These are phyloP conservation scores for Limnephilus auricula DNA, from an alignment of 2,888 invertebrate species.

Conservation along the genomic window DNA sequence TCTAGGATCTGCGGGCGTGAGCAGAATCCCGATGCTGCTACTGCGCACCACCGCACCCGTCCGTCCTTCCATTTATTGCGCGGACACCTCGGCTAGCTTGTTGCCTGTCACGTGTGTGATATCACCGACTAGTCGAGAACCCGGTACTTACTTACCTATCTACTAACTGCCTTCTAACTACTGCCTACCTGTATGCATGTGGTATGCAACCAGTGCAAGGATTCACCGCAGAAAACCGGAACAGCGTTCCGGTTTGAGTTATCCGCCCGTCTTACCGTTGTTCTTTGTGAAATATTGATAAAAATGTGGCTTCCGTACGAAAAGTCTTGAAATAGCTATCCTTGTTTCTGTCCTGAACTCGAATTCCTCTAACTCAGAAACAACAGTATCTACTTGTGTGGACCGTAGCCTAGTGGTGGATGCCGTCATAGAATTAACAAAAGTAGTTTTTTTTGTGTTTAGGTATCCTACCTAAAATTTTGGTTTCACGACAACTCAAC, in stretches of 20 bases:
- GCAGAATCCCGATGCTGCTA: conserved; percentile 29
- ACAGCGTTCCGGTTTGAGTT: neutral
- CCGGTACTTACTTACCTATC: neutral
- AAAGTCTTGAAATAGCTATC: no score
- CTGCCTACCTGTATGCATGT: neutral
- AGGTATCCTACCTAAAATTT: no score
- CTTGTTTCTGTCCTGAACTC: no score
- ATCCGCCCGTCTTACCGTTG: neutral
- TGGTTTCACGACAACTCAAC: no score
- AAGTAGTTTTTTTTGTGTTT: no score
- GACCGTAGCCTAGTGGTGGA: no score
- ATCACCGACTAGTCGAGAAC: neutral
- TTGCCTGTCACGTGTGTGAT: neutral
- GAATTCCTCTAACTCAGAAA: no score
- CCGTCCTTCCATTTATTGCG: neutral
- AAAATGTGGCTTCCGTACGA: neutral
- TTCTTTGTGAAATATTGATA: neutral
- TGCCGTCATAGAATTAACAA: no score
- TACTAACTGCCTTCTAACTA: neutral
- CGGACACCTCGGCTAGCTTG: neutral
- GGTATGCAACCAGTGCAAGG: neutral
- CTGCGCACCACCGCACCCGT: conserved; percentile 6
- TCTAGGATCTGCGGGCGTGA: conserved; percentile 23
- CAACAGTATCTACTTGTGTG: no score
- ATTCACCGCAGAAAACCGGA: neutral